Evolutionary conservation across 2,888 invertebrate species (phyloP).

Genomic region (Tineola bisselliella): DNA sequence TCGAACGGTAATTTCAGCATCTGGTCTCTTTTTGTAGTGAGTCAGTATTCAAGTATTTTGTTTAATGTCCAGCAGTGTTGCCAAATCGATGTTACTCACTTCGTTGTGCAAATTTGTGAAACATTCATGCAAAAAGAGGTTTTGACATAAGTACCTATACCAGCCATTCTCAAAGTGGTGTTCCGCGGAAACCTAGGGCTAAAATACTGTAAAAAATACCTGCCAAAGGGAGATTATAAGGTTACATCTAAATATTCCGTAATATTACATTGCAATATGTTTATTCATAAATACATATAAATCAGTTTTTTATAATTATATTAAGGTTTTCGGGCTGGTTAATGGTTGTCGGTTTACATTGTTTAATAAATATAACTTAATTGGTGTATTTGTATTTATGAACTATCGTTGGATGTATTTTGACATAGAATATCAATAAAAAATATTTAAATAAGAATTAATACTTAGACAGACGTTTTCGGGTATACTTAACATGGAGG

Average conservation of each 20-base stretch:
- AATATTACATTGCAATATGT: background rate
- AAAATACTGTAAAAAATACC: background rate
- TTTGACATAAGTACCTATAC: too few relatives aligned
- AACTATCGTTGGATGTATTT: too few relatives aligned
- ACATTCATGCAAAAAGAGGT: background rate
- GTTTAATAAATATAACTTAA: background rate
- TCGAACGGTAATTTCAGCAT: background rate
- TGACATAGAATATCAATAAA: too few relatives aligned
- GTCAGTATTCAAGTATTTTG: background rate
- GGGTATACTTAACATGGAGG: too few relatives aligned
- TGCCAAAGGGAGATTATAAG: too few relatives aligned
- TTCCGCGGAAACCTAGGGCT: too few relatives aligned
- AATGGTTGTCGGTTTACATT: background rate
- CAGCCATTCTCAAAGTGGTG: too few relatives aligned
- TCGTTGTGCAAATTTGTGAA: background rate
- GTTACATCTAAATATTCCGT: background rate
- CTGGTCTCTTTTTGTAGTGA: background rate
- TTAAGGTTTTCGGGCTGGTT: background rate
- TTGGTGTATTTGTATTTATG: background rate
- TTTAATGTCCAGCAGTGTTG: background rate
- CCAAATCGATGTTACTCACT: background rate
- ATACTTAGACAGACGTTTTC: too few relatives aligned
- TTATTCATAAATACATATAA: background rate
- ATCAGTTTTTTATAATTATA: too few relatives aligned
- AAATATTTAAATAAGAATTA: too few relatives aligned